Conservation (phyloP, 2,113 vertebrate genomes). For the Speoplatyrhinus poulsoni region DNA sequence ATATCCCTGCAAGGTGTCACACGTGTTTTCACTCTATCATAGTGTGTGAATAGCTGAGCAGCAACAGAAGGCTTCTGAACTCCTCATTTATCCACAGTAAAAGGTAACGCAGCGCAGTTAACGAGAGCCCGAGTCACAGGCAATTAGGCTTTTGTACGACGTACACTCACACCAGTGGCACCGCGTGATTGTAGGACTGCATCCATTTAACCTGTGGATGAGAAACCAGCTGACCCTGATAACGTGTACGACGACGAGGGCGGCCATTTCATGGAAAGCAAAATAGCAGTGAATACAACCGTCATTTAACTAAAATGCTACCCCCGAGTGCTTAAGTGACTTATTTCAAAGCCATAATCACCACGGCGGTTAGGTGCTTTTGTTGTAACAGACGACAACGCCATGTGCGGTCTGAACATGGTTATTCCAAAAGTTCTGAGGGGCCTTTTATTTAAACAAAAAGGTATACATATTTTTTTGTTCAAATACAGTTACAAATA, state of each 20-base stretch:
- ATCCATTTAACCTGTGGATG: slow-evolving; percentile 50
- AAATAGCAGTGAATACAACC: not conserved
- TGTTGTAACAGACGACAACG: not conserved
- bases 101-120: slow-evolving; percentile 69
- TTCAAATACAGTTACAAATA: slow-evolving; percentile 1
- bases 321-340: not conserved
- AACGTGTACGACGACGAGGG: slow-evolving; percentile 15
- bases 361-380: not conserved
- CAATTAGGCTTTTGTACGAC: slow-evolving; percentile 64
- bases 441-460: too few species aligned
- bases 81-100: slow-evolving; percentile 64
- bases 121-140: slow-evolving; percentile 63
- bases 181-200: slow-evolving; percentile 47
- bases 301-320: not conserved
- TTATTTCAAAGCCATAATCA: slow-evolving; percentile 24
- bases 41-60: slow-evolving; percentile 20
- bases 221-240: slow-evolving; percentile 35
- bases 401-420: too few species aligned
- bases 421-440: too few species aligned
- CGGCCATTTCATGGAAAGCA: slow-evolving; percentile 11
- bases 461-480: too few species aligned
- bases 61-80: slow-evolving; percentile 66
- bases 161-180: not conserved
- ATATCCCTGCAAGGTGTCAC: slow-evolving; percentile 27
- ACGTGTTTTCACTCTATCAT: slow-evolving; percentile 25